Base-by-base conservation (phyloP, 2,888 invertebrate species). In the Galerucella pusilla region DNA sequence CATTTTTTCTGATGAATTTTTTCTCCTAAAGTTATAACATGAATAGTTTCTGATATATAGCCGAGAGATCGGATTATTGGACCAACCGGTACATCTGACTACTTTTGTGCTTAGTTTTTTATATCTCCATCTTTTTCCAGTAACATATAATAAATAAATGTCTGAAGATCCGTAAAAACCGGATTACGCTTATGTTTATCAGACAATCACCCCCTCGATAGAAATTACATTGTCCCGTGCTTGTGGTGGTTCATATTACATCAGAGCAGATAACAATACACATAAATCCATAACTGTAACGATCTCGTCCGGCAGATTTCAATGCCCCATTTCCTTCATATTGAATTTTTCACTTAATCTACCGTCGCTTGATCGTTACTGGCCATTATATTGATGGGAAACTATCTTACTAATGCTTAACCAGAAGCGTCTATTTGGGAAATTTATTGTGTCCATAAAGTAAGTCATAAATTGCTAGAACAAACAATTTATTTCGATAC, bases 221-320 rank as follows among this genome's bases (percentile, higher is more conserved):
- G 80, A 82, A 80, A 82, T 80, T 78, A 74, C 80, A 83, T 83
- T 83, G 83, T 82, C 78, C 78, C 73, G 67, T 66, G 45, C n/a
- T 65, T 2, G 64, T 20, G 64, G 12, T 2, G 16, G 64, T 46
- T 46, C 42, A 20, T 11, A 46, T 65, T 49, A 46, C 60, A 72
- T 67, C 3, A 25, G 46, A 52, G 16, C 12, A 77, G 84, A 83
- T 85, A 84, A 83, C 84, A 84, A 83, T 81, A 80, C 76, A 80
- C 80, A 84, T 85, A 85, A 85, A 85, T 85, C 84, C 81, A 83
- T 84, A 84, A 85, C 82, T 83, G 81, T 84, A 84, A 84, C 84
- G 83, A 84, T 81, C 82, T 82, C 82, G 82, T 84, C 84, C 84
- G 84, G 82, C 83, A 82, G 83, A 80, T 83, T 82, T 82, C 80